A percentile compares a stretch with the other conserved stretches of the same genome.
Evolutionary conservation across 2,113 vertebrate species (phyloP).

Genomic region (Corvus cornix): DNA sequence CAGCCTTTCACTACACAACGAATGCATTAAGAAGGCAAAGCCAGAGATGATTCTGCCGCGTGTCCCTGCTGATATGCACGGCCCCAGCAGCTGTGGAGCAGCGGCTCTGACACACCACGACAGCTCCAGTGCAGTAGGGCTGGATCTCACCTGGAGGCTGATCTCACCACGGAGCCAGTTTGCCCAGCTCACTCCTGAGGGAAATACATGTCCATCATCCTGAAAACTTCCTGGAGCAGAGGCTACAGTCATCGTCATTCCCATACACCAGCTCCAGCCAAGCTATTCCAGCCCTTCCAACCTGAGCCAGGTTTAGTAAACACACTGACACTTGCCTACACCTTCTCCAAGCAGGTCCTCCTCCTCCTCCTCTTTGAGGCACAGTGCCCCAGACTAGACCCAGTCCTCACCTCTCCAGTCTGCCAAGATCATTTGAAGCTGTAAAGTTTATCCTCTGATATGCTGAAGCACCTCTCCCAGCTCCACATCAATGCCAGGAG

Average conservation of each 20-base stretch:
- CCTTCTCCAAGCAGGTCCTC: neutral
- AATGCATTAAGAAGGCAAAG: neutral
- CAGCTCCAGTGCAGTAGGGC: fast-evolving
- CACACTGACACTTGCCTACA: neutral
- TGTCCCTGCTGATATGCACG: neutral
- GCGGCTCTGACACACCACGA: neutral
- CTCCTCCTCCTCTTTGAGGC: neutral
- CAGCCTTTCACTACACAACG: neutral
- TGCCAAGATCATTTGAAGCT: neutral
- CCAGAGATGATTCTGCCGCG: neutral
- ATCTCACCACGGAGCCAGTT: neutral
- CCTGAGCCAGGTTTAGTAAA: neutral
- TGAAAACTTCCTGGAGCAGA: neutral
- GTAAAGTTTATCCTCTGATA: neutral
- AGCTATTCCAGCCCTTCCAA: neutral
- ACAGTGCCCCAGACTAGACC: neutral
- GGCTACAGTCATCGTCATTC: neutral
- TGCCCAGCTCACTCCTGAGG: neutral
- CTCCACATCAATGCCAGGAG: neutral
- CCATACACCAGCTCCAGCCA: neutral
- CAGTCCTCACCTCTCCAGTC: neutral
- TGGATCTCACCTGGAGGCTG: neutral
- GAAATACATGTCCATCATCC: neutral
- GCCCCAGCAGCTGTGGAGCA: fast-evolving
- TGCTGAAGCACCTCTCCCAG: neutral